phyloP scores from a whole-genome alignment of 1,140 invertebrate genomes.

The Drosophila nikananu region DNA sequence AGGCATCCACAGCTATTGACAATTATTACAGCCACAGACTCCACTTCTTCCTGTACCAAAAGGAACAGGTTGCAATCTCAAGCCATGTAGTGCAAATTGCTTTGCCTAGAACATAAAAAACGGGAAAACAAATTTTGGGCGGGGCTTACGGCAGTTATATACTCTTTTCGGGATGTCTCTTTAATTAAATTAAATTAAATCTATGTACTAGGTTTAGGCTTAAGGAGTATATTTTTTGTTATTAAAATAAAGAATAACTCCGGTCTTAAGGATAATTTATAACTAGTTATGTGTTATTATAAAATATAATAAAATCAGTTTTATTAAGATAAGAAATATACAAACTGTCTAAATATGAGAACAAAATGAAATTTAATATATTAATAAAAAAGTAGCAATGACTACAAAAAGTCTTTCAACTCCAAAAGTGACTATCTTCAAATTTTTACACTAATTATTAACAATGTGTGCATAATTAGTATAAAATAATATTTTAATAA shows the following conservation, averaged over 20 bases:
- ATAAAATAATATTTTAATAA: too few species aligned
- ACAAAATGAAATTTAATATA: too few species aligned
- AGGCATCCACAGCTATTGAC: constrained; percentile 60
- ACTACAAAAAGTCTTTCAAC: too few species aligned
- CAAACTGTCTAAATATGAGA: too few species aligned
- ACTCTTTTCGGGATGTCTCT: background rate
- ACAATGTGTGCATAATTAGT: too few species aligned
- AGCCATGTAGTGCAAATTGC: constrained; percentile 72
- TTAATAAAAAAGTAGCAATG: too few species aligned
- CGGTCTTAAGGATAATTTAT: too few species aligned
- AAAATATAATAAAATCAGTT: too few species aligned
- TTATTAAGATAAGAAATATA: too few species aligned
- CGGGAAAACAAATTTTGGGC: constrained; percentile 27
- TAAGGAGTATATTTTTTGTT: background rate
- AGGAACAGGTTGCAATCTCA: constrained; percentile 51
- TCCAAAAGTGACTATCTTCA: too few species aligned
- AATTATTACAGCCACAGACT: constrained; percentile 59
- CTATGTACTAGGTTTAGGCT: background rate
- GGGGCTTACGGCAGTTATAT: background rate
- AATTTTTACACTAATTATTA: too few species aligned
- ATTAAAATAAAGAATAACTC: background rate
- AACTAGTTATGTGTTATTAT: too few species aligned
- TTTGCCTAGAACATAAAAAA: constrained; percentile 59
- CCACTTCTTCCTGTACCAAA: constrained; percentile 9
- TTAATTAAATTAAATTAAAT: background rate